Evolutionary conservation across 2,113 vertebrate genomes (phyloP).

Genomic region (Glaucidium brasilianum): DNA sequence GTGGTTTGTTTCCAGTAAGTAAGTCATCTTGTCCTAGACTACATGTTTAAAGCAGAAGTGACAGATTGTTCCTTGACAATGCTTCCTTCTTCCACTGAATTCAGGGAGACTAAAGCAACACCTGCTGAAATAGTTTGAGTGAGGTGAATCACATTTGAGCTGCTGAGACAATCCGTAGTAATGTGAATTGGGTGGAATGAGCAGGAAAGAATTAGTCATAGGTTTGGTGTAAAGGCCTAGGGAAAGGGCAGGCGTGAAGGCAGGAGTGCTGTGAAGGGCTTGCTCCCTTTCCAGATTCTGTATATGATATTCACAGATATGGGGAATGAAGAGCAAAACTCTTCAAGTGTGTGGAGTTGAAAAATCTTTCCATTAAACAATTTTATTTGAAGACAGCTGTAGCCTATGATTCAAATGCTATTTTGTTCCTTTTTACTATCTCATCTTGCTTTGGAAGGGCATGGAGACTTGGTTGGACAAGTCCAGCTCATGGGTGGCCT

Average conservation of each 20-base stretch:
- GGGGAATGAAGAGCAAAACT: background rate
- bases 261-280: background rate
- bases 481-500: background rate
- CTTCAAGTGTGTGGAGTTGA: background rate
- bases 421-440: background rate
- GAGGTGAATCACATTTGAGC: background rate
- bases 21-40: background rate
- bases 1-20: background rate
- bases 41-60: background rate
- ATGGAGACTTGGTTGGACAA: background rate
- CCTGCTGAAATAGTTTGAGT: background rate
- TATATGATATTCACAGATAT: background rate
- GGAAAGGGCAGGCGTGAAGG: background rate
- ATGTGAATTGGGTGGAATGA: background rate
- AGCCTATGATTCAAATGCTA: background rate
- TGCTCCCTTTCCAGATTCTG: background rate
- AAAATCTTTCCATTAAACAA: background rate
- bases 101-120: background rate
- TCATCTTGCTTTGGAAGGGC: background rate
- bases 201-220: background rate
- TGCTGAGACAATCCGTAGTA: background rate
- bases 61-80: background rate
- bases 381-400: background rate
- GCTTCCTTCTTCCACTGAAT: background rate
- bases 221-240: background rate